Evolutionary conservation across 2,797 vertebrate genomes (phyloP).

Genomic region (Sciurus vulgaris): DNA sequence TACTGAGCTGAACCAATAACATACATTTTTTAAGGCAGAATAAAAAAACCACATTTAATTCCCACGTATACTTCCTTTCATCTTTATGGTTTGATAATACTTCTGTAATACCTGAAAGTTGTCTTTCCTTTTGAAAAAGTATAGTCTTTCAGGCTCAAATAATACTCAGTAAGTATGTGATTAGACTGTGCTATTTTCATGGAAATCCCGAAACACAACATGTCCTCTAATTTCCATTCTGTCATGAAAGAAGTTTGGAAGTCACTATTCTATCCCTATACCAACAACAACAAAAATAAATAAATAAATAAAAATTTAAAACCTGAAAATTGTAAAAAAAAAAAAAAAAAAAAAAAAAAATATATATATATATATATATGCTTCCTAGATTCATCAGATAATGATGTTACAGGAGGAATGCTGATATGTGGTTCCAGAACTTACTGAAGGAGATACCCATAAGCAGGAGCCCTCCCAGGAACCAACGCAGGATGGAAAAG

Average conservation of each 20-base stretch:
- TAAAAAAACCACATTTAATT: not conserved
- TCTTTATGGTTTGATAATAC: not conserved
- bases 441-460: not conserved
- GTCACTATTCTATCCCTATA: not conserved
- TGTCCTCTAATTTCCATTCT: not conserved
- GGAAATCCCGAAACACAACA: not conserved
- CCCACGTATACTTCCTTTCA: not conserved
- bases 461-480: too few species aligned
- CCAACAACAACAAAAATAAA: not conserved
- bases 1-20: too few species aligned
- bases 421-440: not conserved
- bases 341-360: not conserved
- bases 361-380: too few species aligned
- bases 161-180: not conserved
- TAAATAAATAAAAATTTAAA: not conserved
- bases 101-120: not conserved
- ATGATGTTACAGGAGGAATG: not conserved
- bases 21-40: not conserved
- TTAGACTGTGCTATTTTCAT: not conserved
- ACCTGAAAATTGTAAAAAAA: not conserved
- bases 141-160: not conserved
- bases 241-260: not conserved
- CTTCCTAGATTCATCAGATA: not conserved
- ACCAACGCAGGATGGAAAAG: not conserved
- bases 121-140: not conserved